Evolutionary conservation across 2,797 vertebrate genomes (phyloP).

Genomic region (Brachyalestes nurse): DNA sequence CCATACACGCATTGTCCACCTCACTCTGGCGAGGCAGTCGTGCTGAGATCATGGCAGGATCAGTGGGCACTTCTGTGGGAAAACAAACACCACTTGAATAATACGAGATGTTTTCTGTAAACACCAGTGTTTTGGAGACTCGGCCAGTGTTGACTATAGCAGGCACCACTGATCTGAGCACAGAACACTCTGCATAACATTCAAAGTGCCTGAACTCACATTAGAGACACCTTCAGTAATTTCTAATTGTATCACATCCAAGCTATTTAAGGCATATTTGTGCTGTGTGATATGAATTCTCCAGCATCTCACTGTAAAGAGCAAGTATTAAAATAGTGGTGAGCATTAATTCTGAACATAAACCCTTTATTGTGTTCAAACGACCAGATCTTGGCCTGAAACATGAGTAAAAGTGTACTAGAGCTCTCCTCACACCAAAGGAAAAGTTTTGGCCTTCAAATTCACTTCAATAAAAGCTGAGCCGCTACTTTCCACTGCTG

Average conservation of each 20-base stretch:
- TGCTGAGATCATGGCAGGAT: slow-evolving; percentile 6
- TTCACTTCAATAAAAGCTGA: no score
- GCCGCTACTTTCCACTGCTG: no score
- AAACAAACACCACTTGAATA: slow-evolving; percentile 35
- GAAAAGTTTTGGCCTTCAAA: no score
- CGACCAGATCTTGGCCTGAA: no score
- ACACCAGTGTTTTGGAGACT: slow-evolving; percentile 61
- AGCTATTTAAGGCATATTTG: background rate
- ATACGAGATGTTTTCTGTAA: slow-evolving; percentile 62
- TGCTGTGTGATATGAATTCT: background rate
- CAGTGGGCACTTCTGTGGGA: slow-evolving; percentile 22
- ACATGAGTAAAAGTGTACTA: no score
- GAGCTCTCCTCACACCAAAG: no score
- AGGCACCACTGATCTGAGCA: background rate
- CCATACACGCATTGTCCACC: slow-evolving; percentile 16
- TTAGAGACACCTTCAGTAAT: background rate
- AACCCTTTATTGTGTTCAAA: no score
- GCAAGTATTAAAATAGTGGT: no score
- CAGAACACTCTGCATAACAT: background rate
- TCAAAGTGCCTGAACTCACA: background rate
- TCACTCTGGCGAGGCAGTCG: background rate
- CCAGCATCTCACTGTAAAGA: no score
- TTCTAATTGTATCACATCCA: background rate
- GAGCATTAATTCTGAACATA: no score
- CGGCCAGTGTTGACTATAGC: slow-evolving; percentile 19